A percentile compares a stretch with the other conserved stretches of the same genome.
These are phyloP conservation scores for Gallinago jamesoni DNA, from an alignment of 2,113 vertebrate species.

Conservation along the genomic window DNA sequence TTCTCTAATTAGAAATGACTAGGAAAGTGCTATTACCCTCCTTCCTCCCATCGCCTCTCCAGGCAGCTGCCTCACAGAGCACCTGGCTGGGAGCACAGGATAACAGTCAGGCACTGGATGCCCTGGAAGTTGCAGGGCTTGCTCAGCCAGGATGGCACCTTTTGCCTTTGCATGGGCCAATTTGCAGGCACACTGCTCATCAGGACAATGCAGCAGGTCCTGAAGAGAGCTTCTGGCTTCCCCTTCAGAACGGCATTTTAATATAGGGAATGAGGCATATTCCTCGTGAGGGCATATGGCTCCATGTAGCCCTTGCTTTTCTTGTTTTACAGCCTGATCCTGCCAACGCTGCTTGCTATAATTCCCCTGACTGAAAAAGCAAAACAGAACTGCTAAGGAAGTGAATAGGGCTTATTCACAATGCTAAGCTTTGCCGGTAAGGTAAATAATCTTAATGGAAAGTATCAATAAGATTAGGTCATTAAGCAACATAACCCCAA, in stretches of 20 bases:
- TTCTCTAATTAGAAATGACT: not conserved
- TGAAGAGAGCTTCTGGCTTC: not conserved
- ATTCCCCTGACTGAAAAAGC: not conserved
- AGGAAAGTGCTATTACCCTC: not conserved
- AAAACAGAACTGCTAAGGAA: not conserved
- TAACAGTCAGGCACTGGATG: accelerated
- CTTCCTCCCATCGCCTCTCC: not conserved
- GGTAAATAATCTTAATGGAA: not conserved
- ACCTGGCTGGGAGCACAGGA: not conserved
- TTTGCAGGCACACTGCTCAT: not conserved
- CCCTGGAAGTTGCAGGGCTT: not conserved
- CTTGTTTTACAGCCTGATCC: not conserved
- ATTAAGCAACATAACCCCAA: not conserved
- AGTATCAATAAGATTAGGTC: not conserved
- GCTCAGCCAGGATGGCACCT: not conserved
- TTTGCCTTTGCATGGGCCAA: not conserved
- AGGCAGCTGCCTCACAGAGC: not conserved
- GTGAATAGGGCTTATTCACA: not conserved
- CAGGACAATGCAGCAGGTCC: not conserved
- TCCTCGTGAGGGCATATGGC: accelerated
- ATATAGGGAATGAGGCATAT: accelerated
- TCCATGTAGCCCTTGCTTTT: not conserved
- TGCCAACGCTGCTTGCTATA: not conserved
- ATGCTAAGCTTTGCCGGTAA: not conserved
- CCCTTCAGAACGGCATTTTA: not conserved